Evolutionary conservation across 92 coral and sea anemone species (phyloP), one percentile per base, ranked within the genome.

Genomic region (Porites rus): DNA sequence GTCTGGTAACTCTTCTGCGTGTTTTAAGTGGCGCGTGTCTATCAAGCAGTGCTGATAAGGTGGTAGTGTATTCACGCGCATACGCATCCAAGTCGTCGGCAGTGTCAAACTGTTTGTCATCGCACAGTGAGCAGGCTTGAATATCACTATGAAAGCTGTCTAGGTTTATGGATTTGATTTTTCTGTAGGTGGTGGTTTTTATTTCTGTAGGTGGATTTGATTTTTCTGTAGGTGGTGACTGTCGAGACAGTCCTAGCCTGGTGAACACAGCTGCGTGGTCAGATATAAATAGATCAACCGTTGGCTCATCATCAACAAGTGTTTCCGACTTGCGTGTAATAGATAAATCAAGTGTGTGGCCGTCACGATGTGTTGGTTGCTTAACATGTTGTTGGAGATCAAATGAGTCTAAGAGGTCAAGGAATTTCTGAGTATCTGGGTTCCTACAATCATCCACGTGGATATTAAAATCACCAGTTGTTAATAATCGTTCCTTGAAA

Each of bases 361-460:
- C 78, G 8, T 79, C 75, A 75, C 65, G 86, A 31, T 79, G 91
- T 25, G 88, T 82, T 25, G 83, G 88, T 58, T 69, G 69, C 51
- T 70, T 64, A 65, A 91, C 84, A 84, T 91, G 89, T 80, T 92
- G 89, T n/a, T 77, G 69, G 69, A 83, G 90, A 31, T 84, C 89
- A 87, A 82, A 76, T 13, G 83, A 82, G 31, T 91, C 78, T 43
- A 87, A 63, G 22, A 82, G 91, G 66, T 91, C 89, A 59, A 67
- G 75, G 78, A 82, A 87, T 79, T 76, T 91, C 85, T 65, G 68
- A 75, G 86, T 46, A 51, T 87, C 81, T 31, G 80, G 43, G 84
- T 87, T 77, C 53, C 75, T 60, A 59, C 70, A 71, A 72, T 76
- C 88, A 61, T 91, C 91, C 53, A 86, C 22, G 51, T 83, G 91